phyloP scores from a whole-genome alignment of 2,797 vertebrate genomes.

The Malacoraja senta region DNA sequence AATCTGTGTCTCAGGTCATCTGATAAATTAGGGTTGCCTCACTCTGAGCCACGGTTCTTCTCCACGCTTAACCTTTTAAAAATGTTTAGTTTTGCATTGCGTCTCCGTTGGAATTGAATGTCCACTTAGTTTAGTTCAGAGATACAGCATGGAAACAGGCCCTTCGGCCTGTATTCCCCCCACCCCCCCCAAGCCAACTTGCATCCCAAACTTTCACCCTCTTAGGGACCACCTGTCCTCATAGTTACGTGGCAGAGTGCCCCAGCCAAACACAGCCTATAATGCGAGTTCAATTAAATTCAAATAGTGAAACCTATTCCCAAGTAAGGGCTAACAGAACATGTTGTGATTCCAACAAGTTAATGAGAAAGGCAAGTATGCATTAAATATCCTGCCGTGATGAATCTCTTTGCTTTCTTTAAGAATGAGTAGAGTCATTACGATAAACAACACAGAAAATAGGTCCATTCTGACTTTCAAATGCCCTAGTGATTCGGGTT shows the following conservation, averaged over 20 bases:
- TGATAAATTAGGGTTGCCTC: background rate
- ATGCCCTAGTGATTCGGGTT: too few species aligned
- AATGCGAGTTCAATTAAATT: background rate
- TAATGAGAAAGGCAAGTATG: background rate
- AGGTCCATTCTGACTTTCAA: too few species aligned
- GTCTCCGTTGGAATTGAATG: too few species aligned
- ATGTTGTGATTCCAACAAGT: background rate
- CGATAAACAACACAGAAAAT: too few species aligned
- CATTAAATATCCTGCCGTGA: background rate
- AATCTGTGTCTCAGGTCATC: background rate
- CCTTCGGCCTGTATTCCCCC: too few species aligned
- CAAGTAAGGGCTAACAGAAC: background rate
- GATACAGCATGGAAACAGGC: too few species aligned
- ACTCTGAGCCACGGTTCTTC: background rate
- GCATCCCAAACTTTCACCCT: too few species aligned
- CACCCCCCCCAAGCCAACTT: too few species aligned
- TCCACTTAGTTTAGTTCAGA: too few species aligned
- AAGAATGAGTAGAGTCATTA: background rate
- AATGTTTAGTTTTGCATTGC: too few species aligned
- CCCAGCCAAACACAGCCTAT: background rate
- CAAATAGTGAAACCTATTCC: background rate
- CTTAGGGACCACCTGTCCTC: too few species aligned
- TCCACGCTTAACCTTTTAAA: background rate
- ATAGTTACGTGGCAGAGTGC: background rate
- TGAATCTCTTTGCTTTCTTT: background rate